These are phyloP conservation scores for Morone chrysops DNA, from an alignment of 2,113 vertebrate species.

Conservation along the genomic window DNA sequence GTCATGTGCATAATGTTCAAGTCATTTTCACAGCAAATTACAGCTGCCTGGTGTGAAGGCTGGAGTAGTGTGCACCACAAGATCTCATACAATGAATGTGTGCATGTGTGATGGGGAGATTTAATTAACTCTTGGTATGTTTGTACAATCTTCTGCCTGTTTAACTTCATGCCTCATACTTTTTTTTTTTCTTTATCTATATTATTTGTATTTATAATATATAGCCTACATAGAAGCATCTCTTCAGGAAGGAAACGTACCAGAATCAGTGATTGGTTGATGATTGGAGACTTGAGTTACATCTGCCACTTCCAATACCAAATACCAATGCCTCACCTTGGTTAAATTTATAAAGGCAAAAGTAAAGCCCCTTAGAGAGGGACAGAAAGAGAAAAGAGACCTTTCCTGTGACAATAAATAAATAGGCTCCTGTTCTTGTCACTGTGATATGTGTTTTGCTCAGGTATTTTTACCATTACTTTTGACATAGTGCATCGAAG, in stretches of 20 bases:
- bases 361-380: constrained; percentile 16
- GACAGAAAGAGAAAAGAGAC: constrained; percentile 9
- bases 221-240: not conserved
- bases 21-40: constrained; percentile 77
- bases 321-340: not conserved
- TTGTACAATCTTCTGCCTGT: not conserved
- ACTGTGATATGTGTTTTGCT: constrained; percentile 47
- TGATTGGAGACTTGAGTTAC: not conserved
- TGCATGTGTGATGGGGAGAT: not conserved
- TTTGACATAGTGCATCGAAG: constrained; percentile 35
- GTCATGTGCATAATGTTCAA: constrained; percentile 64
- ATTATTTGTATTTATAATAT: not conserved
- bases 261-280: not conserved
- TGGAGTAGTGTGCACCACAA: not conserved
- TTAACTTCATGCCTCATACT: not conserved
- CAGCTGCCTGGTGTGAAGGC: constrained; percentile 40
- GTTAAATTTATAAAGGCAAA: not conserved
- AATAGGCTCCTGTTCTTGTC: constrained; percentile 64
- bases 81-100: constrained; percentile 2
- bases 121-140: not conserved
- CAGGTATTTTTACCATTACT: constrained; percentile 50
- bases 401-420: constrained; percentile 67
- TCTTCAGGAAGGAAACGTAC: not conserved
- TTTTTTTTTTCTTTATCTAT: not conserved
- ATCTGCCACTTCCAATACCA: not conserved